A percentile compares a stretch with the other conserved stretches of the same genome.
phyloP scores from a whole-genome alignment of 2,113 vertebrate genomes.

The Vanacampus margaritifer region DNA sequence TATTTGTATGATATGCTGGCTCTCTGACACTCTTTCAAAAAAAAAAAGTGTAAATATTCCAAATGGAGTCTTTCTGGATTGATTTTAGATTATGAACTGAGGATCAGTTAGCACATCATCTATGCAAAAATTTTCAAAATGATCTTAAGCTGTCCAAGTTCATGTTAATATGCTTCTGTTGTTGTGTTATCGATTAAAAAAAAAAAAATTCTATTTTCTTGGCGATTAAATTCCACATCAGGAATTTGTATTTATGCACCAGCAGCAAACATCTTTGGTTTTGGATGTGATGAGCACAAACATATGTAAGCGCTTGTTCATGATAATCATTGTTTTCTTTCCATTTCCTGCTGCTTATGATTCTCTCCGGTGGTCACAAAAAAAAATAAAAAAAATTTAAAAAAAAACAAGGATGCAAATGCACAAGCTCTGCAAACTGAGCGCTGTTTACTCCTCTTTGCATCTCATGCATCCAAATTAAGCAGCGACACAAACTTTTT shows the following conservation, averaged over 20 bases:
- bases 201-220: neutral
- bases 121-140: neutral
- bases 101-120: too few relatives aligned
- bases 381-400: too few relatives aligned
- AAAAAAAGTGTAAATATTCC: neutral
- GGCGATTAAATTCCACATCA: neutral
- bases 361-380: neutral
- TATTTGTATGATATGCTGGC: conserved; percentile 19
- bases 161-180: neutral
- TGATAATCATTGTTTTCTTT: conserved; percentile 5
- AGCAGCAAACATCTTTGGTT: conserved; percentile 5
- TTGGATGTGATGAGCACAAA: neutral
- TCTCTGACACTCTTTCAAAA: conserved; percentile 21
- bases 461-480: conserved; percentile 78
- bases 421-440: neutral
- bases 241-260: neutral
- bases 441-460: conserved; percentile 11
- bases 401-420: neutral
- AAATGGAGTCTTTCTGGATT: neutral
- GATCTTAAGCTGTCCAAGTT: neutral
- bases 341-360: conserved; percentile 6
- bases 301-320: conserved; percentile 3
- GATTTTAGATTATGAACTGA: neutral
- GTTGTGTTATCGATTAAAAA: neutral
- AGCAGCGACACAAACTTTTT: conserved; percentile 71